Conservation (phyloP, 2,888 invertebrate genomes). For the Tetheella fluctuosa region DNA sequence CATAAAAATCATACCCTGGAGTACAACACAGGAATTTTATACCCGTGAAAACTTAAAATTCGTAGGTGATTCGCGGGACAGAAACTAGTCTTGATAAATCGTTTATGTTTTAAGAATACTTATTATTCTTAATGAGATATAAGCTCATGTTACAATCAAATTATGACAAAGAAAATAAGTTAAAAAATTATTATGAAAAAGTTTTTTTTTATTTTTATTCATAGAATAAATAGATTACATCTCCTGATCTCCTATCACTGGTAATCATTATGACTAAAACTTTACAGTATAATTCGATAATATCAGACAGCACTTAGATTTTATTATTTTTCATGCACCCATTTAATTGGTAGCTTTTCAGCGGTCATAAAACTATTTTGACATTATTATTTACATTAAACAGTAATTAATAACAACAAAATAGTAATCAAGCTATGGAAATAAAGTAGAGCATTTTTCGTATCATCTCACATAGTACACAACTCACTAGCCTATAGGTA, state of each 20-base stretch:
- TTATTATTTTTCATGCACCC: slow-evolving; percentile 2
- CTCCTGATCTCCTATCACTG: slow-evolving; percentile 45
- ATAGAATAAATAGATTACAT: slow-evolving; percentile 74
- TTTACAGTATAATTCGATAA: slow-evolving; percentile 6
- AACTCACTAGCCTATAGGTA: slow-evolving; percentile 17
- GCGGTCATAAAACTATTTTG: neutral
- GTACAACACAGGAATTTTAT: too few relatives aligned
- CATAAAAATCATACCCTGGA: too few relatives aligned
- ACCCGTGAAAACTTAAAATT: too few relatives aligned
- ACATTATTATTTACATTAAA: neutral
- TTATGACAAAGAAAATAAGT: neutral
- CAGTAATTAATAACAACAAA: neutral
- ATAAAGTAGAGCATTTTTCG: neutral
- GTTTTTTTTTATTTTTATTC: slow-evolving; percentile 60
- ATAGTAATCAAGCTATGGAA: slow-evolving; percentile 6
- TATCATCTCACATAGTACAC: slow-evolving; percentile 14
- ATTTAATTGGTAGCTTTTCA: neutral
- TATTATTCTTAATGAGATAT: too few relatives aligned
- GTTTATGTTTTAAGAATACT: too few relatives aligned
- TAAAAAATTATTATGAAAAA: neutral
- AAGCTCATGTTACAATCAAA: too few relatives aligned
- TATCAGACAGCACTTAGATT: slow-evolving; percentile 3
- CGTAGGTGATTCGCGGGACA: too few relatives aligned
- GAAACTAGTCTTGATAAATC: too few relatives aligned
- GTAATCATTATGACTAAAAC: slow-evolving; percentile 52